These are phyloP conservation scores for Mandrillus leucophaeus DNA, from an alignment of 2,113 vertebrate species.

Conservation along the genomic window DNA sequence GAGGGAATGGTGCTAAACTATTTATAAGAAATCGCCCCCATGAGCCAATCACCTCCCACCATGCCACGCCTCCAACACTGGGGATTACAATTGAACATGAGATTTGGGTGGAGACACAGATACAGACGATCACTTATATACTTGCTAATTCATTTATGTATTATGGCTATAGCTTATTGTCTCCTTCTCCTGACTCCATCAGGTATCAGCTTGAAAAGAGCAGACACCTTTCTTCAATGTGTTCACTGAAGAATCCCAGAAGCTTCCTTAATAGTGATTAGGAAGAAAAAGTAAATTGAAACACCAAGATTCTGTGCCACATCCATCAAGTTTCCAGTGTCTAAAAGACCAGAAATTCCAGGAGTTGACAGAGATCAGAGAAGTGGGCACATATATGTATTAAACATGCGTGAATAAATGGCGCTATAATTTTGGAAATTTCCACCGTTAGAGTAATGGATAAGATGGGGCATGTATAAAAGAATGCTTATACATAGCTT, in stretches of 20 bases:
- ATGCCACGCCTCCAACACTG: too few species aligned
- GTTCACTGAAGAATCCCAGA: neutral
- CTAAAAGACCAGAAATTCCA: neutral
- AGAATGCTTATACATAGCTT: neutral
- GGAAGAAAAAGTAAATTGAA: neutral
- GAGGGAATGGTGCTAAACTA: too few species aligned
- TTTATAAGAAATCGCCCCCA: too few species aligned
- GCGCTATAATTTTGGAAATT: neutral
- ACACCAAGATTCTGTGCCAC: neutral
- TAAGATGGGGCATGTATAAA: neutral
- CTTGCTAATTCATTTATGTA: neutral
- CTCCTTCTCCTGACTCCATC: fast-evolving
- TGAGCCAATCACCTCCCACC: too few species aligned
- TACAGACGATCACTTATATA: neutral
- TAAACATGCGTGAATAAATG: neutral
- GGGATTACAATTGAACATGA: too few species aligned
- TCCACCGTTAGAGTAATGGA: neutral
- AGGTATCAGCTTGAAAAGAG: neutral
- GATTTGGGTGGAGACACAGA: too few species aligned
- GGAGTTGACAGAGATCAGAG: neutral
- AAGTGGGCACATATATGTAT: neutral
- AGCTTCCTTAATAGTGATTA: neutral
- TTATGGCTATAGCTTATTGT: neutral
- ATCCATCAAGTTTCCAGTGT: neutral
- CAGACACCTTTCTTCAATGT: neutral